Evolutionary conservation across 1,140 invertebrate species (phyloP).

Genomic region (Branchinecta lindahli): DNA sequence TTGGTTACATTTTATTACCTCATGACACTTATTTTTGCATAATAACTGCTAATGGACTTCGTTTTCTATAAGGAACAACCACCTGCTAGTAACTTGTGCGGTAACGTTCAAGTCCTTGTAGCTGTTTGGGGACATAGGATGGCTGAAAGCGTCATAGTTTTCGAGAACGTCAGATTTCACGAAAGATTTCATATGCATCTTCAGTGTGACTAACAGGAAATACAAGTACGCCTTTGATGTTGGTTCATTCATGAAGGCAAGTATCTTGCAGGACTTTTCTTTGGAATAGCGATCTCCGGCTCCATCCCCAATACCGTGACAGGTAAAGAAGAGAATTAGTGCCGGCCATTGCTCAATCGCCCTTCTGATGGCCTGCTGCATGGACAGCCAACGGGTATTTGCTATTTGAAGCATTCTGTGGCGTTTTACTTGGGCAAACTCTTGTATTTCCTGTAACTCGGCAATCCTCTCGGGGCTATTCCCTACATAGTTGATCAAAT

Average conservation of each 20-base stretch:
- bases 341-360: conserved; percentile 21
- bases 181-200: neutral
- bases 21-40: too few species aligned
- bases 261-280: neutral
- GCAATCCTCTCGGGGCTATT: conserved; percentile 18
- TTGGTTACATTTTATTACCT: too few species aligned
- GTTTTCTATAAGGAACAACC: too few species aligned
- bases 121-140: too few species aligned
- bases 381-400: conserved; percentile 19
- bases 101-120: too few species aligned
- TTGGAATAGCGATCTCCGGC: neutral
- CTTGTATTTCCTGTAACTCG: conserved; percentile 20
- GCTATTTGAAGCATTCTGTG: conserved; percentile 18
- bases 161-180: neutral
- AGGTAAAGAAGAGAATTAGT: conserved; percentile 20
- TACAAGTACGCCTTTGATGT: neutral
- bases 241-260: neutral
- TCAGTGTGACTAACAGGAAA: neutral
- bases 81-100: too few species aligned
- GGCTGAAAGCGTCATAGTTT: neutral
- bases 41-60: too few species aligned
- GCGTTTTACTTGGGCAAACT: conserved; percentile 15
- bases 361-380: conserved; percentile 20
- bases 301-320: conserved; percentile 17
- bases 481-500: neutral